A percentile compares a stretch with the other conserved stretches of the same genome.
Evolutionary conservation across 1,140 invertebrate species (phyloP).

Genomic region (Druon quercuslanigerum): DNA sequence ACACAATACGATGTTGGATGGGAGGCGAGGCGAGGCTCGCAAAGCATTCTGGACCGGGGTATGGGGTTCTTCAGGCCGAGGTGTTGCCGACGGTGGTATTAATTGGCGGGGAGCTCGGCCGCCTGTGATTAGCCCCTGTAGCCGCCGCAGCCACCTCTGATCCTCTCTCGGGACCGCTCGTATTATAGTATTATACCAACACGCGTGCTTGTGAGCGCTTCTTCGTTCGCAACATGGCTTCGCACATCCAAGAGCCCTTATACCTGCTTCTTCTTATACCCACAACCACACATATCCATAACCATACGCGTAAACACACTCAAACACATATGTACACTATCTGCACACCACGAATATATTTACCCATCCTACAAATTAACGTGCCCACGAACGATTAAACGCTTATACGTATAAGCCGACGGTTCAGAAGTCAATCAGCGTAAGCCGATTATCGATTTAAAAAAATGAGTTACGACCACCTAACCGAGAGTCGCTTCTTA

Average conservation of each 20-base stretch:
- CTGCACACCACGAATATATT: neutral
- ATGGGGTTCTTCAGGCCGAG: slow-evolving; percentile 43
- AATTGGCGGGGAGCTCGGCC: slow-evolving; percentile 67
- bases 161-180: slow-evolving; percentile 44
- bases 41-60: slow-evolving; percentile 32
- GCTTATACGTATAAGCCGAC: slow-evolving; percentile 20
- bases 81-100: slow-evolving; percentile 71
- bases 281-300: neutral
- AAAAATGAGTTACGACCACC: slow-evolving; percentile 19
- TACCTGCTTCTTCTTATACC: slow-evolving; percentile 24
- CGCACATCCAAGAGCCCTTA: slow-evolving; percentile 8
- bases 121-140: slow-evolving; percentile 68
- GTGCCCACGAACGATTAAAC: slow-evolving; percentile 8
- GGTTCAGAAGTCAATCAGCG: slow-evolving; percentile 29
- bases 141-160: slow-evolving; percentile 63
- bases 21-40: neutral
- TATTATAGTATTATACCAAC: slow-evolving; percentile 25
- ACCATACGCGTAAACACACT: neutral
- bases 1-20: slow-evolving; percentile 11
- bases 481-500: neutral
- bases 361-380: neutral
- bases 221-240: slow-evolving; percentile 5
- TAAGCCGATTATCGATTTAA: slow-evolving; percentile 28
- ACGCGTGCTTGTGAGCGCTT: slow-evolving; percentile 13
- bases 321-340: neutral